Percentiles rank a stretch among this genome's conserved stretches.
phyloP scores from a whole-genome alignment of 1,140 invertebrate genomes.

The Rhysida immarginata region DNA sequence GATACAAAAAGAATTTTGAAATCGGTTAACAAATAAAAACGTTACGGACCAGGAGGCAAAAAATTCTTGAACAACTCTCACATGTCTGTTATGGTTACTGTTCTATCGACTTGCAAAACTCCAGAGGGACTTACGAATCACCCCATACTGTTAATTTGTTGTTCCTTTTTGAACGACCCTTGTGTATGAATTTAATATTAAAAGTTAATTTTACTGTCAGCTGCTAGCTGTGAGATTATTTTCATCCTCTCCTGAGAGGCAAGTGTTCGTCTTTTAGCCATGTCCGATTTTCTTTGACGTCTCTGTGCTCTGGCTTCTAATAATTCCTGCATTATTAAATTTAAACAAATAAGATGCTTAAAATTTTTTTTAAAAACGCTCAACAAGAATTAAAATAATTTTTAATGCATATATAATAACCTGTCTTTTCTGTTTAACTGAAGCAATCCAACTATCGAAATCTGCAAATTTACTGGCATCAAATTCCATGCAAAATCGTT shows the following conservation, averaged over 20 bases:
- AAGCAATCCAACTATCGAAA: slow-evolving; percentile 49
- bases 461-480: slow-evolving; percentile 43
- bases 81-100: too few species aligned
- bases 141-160: too few species aligned
- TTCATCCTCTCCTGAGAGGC: slow-evolving; percentile 86
- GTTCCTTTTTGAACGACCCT: too few species aligned
- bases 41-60: too few species aligned
- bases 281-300: slow-evolving; percentile 63
- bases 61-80: too few species aligned
- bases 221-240: slow-evolving; percentile 45
- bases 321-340: slow-evolving; percentile 37
- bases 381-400: neutral
- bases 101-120: too few species aligned
- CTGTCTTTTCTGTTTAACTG: slow-evolving; percentile 45
- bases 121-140: too few species aligned
- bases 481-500: slow-evolving; percentile 32
- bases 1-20: too few species aligned
- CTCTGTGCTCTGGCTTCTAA: slow-evolving; percentile 48
- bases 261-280: slow-evolving; percentile 70
- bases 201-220: slow-evolving; percentile 8
- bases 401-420: slow-evolving; percentile 3
- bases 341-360: neutral
- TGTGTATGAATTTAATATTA: too few species aligned
- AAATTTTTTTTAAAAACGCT: neutral
- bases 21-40: too few species aligned